phyloP scores from a whole-genome alignment of 2,888 invertebrate species.

The Lapara coniferarum region DNA sequence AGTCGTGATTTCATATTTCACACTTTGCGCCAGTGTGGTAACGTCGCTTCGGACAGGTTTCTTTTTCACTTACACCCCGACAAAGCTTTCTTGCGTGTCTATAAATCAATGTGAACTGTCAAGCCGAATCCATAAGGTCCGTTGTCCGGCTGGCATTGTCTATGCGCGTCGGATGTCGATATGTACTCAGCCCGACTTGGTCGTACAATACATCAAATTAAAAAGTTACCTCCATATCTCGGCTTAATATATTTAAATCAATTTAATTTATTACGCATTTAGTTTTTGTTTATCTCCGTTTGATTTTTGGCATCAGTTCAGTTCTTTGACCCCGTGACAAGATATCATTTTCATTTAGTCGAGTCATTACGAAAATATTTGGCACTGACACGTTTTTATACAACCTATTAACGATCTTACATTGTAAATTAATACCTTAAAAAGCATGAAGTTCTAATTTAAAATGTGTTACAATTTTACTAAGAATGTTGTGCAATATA shows the following conservation, averaged over 20 bases:
- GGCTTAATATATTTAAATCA: slow-evolving; percentile 38
- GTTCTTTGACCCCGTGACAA: slow-evolving; percentile 67
- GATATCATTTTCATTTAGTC: neutral
- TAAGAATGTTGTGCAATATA: slow-evolving; percentile 42
- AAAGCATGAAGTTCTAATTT: neutral
- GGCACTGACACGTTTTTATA: neutral
- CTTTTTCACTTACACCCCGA: slow-evolving; percentile 61
- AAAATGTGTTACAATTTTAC: neutral
- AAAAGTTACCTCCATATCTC: slow-evolving; percentile 14
- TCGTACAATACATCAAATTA: slow-evolving; percentile 60
- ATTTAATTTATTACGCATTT: slow-evolving; percentile 78
- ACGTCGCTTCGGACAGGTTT: slow-evolving; percentile 72
- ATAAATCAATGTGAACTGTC: slow-evolving; percentile 28
- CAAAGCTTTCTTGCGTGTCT: slow-evolving; percentile 35
- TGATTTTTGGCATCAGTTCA: slow-evolving; percentile 38
- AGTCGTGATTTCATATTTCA: slow-evolving; percentile 84
- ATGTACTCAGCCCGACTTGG: slow-evolving; percentile 41
- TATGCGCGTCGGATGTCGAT: slow-evolving; percentile 38
- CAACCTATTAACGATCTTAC: slow-evolving; percentile 8
- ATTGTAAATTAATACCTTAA: neutral
- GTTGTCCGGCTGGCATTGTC: slow-evolving; percentile 37
- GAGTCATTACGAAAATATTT: slow-evolving; percentile 11
- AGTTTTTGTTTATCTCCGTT: slow-evolving; percentile 51
- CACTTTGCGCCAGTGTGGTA: slow-evolving; percentile 77
- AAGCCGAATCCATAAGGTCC: slow-evolving; percentile 19